Conservation (phyloP, 1,140 invertebrate species). For the Drosophila kohkoa region DNA sequence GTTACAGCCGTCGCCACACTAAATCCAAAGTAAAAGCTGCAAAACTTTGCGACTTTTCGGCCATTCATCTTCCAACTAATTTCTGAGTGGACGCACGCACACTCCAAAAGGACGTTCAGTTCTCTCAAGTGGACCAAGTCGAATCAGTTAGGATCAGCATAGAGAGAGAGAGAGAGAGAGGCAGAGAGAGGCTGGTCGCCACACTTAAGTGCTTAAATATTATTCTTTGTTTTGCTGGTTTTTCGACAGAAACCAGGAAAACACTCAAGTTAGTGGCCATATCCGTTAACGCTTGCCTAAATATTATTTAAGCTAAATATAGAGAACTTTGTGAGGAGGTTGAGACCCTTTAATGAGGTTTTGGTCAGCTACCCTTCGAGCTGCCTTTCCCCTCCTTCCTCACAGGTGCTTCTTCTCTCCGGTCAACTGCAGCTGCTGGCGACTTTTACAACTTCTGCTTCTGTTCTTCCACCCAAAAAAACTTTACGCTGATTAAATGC, state of each 20-base stretch:
- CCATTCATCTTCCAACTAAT: conserved; percentile 82
- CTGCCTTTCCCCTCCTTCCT: background rate
- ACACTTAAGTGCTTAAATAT: conserved; percentile 81
- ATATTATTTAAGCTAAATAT: conserved; percentile 78
- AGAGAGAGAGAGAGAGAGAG: background rate
- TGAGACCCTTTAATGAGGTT: conserved; percentile 67
- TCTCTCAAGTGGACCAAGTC: conserved; percentile 19
- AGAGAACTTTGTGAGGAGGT: conserved; percentile 43
- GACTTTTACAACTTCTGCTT: conserved; percentile 57
- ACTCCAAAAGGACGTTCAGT: conserved; percentile 16
- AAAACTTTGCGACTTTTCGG: conserved; percentile 78
- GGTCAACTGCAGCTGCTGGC: conserved; percentile 54
- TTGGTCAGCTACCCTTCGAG: conserved; percentile 6
- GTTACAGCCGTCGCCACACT: conserved; percentile 58
- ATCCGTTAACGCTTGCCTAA: conserved; percentile 75
- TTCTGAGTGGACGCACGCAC: conserved; percentile 80
- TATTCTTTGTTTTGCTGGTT: conserved; percentile 67
- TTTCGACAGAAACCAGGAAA: conserved; percentile 37
- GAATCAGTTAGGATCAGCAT: background rate
- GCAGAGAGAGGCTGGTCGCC: conserved; percentile 12
- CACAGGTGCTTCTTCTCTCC: conserved; percentile 13
- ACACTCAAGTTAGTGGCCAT: conserved; percentile 79
- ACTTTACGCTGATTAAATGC: conserved; percentile 77
- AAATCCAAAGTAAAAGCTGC: conserved; percentile 78
- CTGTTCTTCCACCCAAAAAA: conserved; percentile 25